Base-by-base conservation (phyloP, 1,140 invertebrate species). In the Dendrolimus punctatus region DNA sequence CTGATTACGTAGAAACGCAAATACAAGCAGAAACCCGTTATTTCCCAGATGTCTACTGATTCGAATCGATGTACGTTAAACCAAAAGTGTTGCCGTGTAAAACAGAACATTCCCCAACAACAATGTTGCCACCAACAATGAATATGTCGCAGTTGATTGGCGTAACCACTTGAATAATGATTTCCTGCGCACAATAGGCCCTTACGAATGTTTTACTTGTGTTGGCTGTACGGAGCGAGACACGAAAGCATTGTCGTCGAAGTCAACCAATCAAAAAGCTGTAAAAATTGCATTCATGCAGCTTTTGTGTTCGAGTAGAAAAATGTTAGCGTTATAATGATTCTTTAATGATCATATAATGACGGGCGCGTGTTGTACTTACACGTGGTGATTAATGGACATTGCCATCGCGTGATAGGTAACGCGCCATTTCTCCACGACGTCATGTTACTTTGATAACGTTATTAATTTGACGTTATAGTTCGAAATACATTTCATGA, bases 291-390 rank as follows among this genome's bases (percentile, higher is more conserved):
- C 54, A 56, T 56, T 56, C 54, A 51, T 51, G 49, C 6, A 23
- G 23, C 23, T 23, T 23, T 23, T 23, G 23, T 23, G 23, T 23
- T 23, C 23, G 3, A 23, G 23, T 23, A 23, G 23, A 23, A 23
- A 3, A 23, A 23, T 23, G 55, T 58, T 59, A 53, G 8, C 51
- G 50, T 50, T 59, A 51, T 80, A 81, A 84, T 80, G 80, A 77
- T 77, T 81, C 79, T 81, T 80, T 81, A 84, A 84, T 81, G 78
- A 81, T 68, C 57, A 53, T 62, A 43, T 78, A 83, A 76, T 74
- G 70, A 84, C 67, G 70, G 78, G 78, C 74, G 7, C 71, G 61
- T 49, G 67, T 58, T 69, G 67, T 63, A 63, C 43, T 46, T 45
- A 46, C 58, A 49, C 51, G 49, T 55, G 69, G 75, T 79, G 76